phyloP scores from a whole-genome alignment of 2,113 vertebrate species.

The Choloepus hoffmanni region DNA sequence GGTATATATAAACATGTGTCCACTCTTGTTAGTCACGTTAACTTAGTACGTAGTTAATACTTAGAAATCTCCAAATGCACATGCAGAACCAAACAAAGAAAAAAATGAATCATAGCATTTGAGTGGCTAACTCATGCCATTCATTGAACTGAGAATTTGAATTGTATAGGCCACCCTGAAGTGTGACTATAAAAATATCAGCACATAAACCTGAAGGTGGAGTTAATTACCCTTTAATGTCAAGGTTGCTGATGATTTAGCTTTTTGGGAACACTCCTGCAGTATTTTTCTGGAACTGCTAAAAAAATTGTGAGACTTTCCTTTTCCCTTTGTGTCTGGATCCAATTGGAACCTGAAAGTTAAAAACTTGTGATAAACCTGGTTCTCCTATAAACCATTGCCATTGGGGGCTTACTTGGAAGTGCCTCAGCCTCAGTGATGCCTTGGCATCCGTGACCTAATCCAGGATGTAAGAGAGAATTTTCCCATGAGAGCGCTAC shows the following conservation, averaged over 20 bases:
- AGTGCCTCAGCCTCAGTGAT: background rate
- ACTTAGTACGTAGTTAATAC: background rate
- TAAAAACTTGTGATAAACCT: background rate
- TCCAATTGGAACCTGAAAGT: background rate
- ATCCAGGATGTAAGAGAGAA: background rate
- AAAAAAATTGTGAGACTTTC: conserved; percentile 12
- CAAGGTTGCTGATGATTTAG: background rate
- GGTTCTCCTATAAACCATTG: background rate
- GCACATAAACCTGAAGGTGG: background rate
- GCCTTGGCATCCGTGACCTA: background rate
- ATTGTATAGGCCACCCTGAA: background rate
- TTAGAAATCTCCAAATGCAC: background rate
- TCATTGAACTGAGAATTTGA: background rate
- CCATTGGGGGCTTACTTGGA: background rate
- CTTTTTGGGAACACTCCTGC: conserved; percentile 57
- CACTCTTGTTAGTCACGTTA: background rate
- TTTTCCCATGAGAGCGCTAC: background rate
- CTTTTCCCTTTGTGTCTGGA: conserved; percentile 14
- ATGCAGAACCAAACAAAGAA: background rate
- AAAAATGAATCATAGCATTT: background rate
- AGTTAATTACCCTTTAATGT: conserved; percentile 13
- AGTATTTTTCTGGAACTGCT: background rate
- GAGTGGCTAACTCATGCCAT: background rate
- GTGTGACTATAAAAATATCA: background rate
- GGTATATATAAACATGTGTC: background rate